Evolutionary conservation across 2,888 invertebrate species (phyloP), one percentile per base, ranked within the genome.

Genomic region (Machimus rusticus): DNA sequence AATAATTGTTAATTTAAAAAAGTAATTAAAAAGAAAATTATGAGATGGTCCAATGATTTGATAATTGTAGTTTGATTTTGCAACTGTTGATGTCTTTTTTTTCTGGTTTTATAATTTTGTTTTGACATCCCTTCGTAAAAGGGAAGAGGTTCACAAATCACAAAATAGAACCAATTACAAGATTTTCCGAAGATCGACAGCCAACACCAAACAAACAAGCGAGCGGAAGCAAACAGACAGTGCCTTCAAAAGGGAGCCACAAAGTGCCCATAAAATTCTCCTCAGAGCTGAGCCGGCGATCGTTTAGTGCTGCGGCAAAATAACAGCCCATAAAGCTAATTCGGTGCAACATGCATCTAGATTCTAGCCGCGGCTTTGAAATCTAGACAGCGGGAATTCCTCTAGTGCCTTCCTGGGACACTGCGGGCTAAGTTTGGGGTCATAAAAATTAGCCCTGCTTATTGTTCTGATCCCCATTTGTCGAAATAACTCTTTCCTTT

Each of bases 121-220:
- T 57, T 57, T 57, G 57, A 23, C 57, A 57, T 57, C 57, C 23
- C 23, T 57, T 9, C 19, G 12, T 57, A 28, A 23, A 66, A 66
- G 66, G 9, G 23, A 12, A 23, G 66, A 28, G 66, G 12, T 66
- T 28, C 66, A 66, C 66, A 28, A 66, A 66, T 66, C 66, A 66
- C 66, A 28, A 66, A 66, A 66, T 66, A 66, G 66, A 66, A 23
- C 28, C 66, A 66, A 66, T 66, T 66, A 66, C 66, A 28, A 66
- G 66, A 66, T 66, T 12, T 66, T 28, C 14, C 66, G 23, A 66
- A 66, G 66, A 66, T 66, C 66, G 28, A 28, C 66, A 66, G 28
- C 66, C 66, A 66, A 14, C n/a, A n/a, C 76, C 37, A 78, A 78
- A 78, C 78, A 78, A 78, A 78, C 43, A 78, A 78, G 78, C 66